Base-by-base conservation (phyloP, 2,797 vertebrate genomes). In the Pristis pectinata region DNA sequence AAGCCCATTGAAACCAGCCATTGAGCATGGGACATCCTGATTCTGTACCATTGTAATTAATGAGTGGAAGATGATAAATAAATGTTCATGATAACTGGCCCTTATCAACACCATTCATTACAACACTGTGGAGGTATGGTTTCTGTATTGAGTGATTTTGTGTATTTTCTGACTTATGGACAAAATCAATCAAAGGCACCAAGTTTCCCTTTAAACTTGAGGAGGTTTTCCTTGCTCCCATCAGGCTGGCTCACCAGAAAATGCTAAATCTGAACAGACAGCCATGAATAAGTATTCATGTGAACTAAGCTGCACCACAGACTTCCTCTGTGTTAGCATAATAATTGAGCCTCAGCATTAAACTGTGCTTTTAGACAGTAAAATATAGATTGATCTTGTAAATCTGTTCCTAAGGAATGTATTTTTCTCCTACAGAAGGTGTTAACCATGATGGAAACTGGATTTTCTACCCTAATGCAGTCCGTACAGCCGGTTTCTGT, bases 401-500 rank as follows among this genome's bases (percentile, higher is more conserved):
- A 74, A 15, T 76, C 2, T 44, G 41, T 41, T 76, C 44, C 49
- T 76, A 49, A 49, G 72, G 64, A 34, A 2, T 44, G 49, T 76
- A 7, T 74, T 49, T 56, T 64, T 74, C 96, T 95, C 95, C 97
- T 6, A 74, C 96, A 99, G 99, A 99, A 97, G 98, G 98, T 1
- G 97, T 97, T 94, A 98, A 98, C 95, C 99, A 99, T 87, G 99
- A 99, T 97, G 99, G 99, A 97, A 99, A 98, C 96, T 99, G 99
- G 99, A 99, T 98, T 95, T 99, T 99, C 97, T 99, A 99, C 95
- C 99, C 99, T 53, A 99, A 99, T 92, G 99, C 98, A 34, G 98
- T 99, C 67, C 98, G 98, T 94, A 99, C 99, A 24, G 99, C 98
- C n/a, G 99, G 99, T 74, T 99, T 99, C 97, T 99, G 99, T 96